These are phyloP conservation scores for Urocynchramus pylzowi DNA, from an alignment of 2,113 vertebrate species.

Conservation along the genomic window DNA sequence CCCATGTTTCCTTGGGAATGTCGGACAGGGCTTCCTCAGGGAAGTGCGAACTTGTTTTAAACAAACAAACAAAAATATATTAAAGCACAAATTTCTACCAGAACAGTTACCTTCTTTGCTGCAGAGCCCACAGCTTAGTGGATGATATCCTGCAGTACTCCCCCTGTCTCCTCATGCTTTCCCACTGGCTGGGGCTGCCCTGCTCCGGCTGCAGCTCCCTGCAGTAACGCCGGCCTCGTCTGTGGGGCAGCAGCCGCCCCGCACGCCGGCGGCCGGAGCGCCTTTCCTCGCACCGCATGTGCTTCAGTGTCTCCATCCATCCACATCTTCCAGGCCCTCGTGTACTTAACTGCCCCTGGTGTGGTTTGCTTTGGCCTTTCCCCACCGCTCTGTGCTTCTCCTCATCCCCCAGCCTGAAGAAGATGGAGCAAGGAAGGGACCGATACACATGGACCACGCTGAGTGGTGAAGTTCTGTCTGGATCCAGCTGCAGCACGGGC, in stretches of 20 bases:
- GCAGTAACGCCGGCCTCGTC: neutral
- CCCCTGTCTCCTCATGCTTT: slow-evolving; percentile 1
- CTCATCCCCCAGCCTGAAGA: neutral
- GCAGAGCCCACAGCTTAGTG: slow-evolving; percentile 52
- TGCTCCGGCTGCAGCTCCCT: neutral
- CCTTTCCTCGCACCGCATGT: slow-evolving; percentile 22
- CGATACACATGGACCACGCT: neutral
- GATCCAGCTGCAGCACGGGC: neutral
- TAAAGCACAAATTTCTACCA: slow-evolving; percentile 85
- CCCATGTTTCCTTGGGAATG: slow-evolving; percentile 43
- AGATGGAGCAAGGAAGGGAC: slow-evolving; percentile 6
- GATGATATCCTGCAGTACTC: slow-evolving; percentile 1
- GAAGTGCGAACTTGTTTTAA: slow-evolving; percentile 66
- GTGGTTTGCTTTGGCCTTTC: slow-evolving; percentile 33
- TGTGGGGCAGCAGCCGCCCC: neutral
- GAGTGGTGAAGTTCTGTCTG: neutral
- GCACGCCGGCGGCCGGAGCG: neutral
- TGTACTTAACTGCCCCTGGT: slow-evolving; percentile 2
- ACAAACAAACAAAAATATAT: slow-evolving; percentile 67
- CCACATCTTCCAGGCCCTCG: slow-evolving; percentile 35
- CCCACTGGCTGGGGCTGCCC: neutral
- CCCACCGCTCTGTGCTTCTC: neutral
- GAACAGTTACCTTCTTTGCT: slow-evolving; percentile 78
- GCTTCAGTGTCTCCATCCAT: slow-evolving; percentile 51
- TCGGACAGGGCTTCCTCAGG: slow-evolving; percentile 54